Percentiles rank a stretch among this genome's conserved stretches.
Conservation (phyloP, 2,113 vertebrate genomes). For the Puma concolor region DNA sequence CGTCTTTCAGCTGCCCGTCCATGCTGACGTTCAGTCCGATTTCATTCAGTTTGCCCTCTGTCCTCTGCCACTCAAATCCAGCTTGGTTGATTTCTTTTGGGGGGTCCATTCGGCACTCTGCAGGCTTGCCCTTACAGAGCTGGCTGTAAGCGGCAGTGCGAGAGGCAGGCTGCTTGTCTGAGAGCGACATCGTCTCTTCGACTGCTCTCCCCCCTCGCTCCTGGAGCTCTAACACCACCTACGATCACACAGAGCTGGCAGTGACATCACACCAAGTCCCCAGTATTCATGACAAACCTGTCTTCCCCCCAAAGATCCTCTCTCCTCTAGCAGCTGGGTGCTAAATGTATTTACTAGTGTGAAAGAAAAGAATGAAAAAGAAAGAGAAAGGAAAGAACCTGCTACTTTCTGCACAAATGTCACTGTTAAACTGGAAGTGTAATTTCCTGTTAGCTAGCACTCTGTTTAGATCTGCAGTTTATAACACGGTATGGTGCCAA, state of each 20-base stretch:
- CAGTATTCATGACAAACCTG: conserved; percentile 71
- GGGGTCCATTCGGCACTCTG: conserved; percentile 83
- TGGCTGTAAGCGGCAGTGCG: conserved; percentile 87
- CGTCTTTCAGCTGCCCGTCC: conserved; percentile 84
- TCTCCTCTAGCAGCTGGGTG: conserved; percentile 67
- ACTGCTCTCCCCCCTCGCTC: conserved; percentile 70
- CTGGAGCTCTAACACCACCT: conserved; percentile 78
- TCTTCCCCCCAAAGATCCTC: conserved; percentile 72
- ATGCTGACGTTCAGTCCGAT: conserved; percentile 87
- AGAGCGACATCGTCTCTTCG: conserved; percentile 88
- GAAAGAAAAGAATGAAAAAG: background rate
- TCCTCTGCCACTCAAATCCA: conserved; percentile 94
- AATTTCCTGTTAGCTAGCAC: background rate
- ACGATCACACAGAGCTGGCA: conserved; percentile 83
- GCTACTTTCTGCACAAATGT: background rate
- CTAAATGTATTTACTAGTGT: conserved; percentile 71
- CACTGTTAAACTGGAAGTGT: background rate
- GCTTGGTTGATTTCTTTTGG: conserved; percentile 83
- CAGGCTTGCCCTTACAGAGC: conserved; percentile 87
- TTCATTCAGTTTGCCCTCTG: conserved; percentile 87
- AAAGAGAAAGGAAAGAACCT: background rate
- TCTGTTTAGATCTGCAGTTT: background rate
- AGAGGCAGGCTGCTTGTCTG: conserved; percentile 89
- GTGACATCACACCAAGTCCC: conserved; percentile 85
- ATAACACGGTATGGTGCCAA: background rate